phyloP scores from a whole-genome alignment of 2,797 vertebrate genomes.

The Cheirogaleus major region DNA sequence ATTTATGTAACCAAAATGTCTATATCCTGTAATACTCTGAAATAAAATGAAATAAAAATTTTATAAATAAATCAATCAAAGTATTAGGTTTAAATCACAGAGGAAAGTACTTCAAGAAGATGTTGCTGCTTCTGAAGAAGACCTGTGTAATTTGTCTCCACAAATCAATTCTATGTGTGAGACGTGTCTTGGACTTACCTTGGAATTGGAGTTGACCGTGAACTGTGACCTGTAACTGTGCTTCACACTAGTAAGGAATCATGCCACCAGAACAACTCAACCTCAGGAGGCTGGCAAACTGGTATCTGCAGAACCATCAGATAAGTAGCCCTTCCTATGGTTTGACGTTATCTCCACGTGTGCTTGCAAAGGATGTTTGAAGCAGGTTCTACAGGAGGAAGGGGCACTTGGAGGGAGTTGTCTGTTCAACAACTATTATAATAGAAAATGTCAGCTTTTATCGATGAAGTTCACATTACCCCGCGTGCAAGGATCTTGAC shows the following conservation, averaged over 20 bases:
- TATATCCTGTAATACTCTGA: too few relatives aligned
- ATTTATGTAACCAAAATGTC: too few relatives aligned
- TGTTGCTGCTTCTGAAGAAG: neutral
- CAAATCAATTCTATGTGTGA: neutral
- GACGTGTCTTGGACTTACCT: neutral
- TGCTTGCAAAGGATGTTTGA: neutral
- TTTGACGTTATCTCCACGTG: neutral
- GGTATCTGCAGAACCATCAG: neutral
- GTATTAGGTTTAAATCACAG: neutral
- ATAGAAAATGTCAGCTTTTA: neutral
- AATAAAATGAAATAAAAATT: too few relatives aligned
- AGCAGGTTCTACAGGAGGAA: neutral
- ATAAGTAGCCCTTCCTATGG: neutral
- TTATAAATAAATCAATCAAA: neutral
- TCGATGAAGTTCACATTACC: neutral
- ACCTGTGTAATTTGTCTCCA: neutral
- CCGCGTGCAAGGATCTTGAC: neutral
- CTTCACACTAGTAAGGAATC: neutral
- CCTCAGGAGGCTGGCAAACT: neutral
- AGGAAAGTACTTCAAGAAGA: constrained; percentile 3
- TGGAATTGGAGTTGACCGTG: neutral
- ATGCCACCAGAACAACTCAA: neutral
- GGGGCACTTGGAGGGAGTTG: neutral
- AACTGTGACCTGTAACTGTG: neutral
- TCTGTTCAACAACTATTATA: neutral